Conservation (phyloP, 2,888 invertebrate species). For the Scrobipalpa costella region DNA sequence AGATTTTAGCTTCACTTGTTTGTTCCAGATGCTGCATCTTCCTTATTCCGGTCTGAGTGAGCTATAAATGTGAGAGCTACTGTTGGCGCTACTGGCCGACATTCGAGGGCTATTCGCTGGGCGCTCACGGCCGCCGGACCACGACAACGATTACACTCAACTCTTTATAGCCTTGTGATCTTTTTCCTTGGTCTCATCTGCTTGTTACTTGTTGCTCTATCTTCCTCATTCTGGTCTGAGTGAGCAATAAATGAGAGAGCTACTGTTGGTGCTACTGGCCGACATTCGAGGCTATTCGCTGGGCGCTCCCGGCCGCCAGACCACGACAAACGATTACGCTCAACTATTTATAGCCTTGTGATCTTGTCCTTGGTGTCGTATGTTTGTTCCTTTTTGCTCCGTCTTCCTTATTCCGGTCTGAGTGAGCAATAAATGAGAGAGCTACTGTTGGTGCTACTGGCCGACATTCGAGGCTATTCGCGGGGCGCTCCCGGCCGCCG, state of each 20-base stretch:
- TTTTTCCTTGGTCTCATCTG: too few species aligned
- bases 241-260: slow-evolving; percentile 46
- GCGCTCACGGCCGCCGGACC: slow-evolving; percentile 46
- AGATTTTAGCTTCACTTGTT: too few species aligned
- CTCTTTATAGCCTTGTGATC: slow-evolving; percentile 65
- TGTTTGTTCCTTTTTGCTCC: too few species aligned
- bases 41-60: too few species aligned
- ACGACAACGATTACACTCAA: slow-evolving; percentile 64
- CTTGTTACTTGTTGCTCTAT: too few species aligned
- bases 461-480: slow-evolving; percentile 50
- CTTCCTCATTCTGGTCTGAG: too few species aligned
- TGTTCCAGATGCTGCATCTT: too few species aligned
- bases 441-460: slow-evolving; percentile 47
- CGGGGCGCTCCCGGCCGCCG: slow-evolving; percentile 43
- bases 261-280: slow-evolving; percentile 46
- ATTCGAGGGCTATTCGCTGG: slow-evolving; percentile 49
- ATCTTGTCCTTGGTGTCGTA: too few species aligned
- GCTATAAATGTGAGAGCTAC: slow-evolving; percentile 47
- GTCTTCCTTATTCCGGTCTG: too few species aligned
- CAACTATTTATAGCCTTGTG: slow-evolving; percentile 63
- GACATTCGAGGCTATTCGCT: slow-evolving; percentile 50
- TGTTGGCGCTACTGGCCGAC: slow-evolving; percentile 45
- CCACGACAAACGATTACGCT: slow-evolving; percentile 64
- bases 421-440: slow-evolving; percentile 42
- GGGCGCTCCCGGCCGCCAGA: slow-evolving; percentile 44